phyloP scores from a whole-genome alignment of 2,113 vertebrate species.

The Aptenodytes forsteri region DNA sequence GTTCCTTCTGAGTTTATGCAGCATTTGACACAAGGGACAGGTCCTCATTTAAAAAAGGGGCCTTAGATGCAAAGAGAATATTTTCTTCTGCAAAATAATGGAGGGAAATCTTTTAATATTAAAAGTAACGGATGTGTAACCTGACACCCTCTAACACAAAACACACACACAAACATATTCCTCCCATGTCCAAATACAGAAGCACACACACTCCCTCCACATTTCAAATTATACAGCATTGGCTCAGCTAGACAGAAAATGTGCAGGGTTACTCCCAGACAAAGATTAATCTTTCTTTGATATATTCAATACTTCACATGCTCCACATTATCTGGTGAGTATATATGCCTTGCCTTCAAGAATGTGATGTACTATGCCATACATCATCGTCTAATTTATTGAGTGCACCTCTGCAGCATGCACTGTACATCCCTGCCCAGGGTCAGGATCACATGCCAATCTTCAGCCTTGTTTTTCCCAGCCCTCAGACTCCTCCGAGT shows the following conservation, averaged over 20 bases:
- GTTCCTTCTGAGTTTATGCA: not conserved
- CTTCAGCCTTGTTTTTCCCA: not conserved
- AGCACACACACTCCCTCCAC: not conserved
- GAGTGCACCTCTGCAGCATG: constrained; percentile 16
- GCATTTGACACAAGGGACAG: not conserved
- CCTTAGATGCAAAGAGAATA: not conserved
- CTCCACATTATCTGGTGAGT: constrained; percentile 61
- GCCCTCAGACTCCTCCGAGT: not conserved
- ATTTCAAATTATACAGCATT: constrained; percentile 23
- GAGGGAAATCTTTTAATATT: not conserved
- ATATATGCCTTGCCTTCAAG: constrained; percentile 61
- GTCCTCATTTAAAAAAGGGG: not conserved
- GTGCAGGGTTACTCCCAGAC: constrained; percentile 23
- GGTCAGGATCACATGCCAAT: constrained; percentile 30
- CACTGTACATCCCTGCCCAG: constrained; percentile 12
- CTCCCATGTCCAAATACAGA: not conserved
- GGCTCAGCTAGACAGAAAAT: constrained; percentile 26
- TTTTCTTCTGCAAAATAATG: not conserved
- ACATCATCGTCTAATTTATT: constrained; percentile 55
- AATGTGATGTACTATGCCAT: constrained; percentile 58
- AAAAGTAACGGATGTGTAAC: not conserved
- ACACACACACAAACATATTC: not conserved
- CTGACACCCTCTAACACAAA: not conserved
- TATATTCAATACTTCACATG: constrained; percentile 61
- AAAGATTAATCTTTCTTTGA: constrained; percentile 63